Evolutionary conservation across 2,888 invertebrate species (phyloP), one percentile per base, ranked within the genome.

Genomic region (Gryllus longicercus): DNA sequence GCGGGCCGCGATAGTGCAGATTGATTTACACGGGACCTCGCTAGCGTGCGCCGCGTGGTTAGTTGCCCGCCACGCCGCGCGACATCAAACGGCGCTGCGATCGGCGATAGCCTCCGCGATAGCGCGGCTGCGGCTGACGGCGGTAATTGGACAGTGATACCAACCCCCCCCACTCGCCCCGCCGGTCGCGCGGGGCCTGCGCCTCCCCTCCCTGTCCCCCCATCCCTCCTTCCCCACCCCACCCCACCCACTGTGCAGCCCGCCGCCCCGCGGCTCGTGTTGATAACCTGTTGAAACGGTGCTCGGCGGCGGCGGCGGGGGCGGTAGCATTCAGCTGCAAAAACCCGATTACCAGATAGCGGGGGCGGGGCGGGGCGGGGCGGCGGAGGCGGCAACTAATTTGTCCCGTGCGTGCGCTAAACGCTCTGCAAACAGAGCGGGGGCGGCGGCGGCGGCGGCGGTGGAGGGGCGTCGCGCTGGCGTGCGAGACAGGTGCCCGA

Each of bases 231-330:
- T 63, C 63, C 63, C 10, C 63, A 14, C 12, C 11, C 63, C 63
- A 8, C 5, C 63, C n/a, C 63, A 2, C 2, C 63, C 63, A 18
- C 63, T 5, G 3, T n/a, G n/a, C 14, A 11, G n/a, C 63, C 63
- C 63, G 16, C 16, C 63, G 63, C n/a, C 63, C n/a, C 63, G 63
- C n/a, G 10, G 63, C 63, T 18, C 63, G 63, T n/a, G 63, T 14
- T 63, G 63, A 63, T 63, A 63, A 63, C 63, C 63, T 63, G 63
- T 63, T 63, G 63, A 63, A 63, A 63, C 63, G 63, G 38, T n/a
- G 63, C 63, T 14, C n/a, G 14, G 63, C 63, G 63, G 63, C 63
- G 14, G 16, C 63, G 10, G n/a, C 63, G 16, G 63, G 38, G n/a
- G 63, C 63, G 63, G n/a, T n/a, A 14, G 63, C 63, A n/a, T 63